Conservation (phyloP, 2,888 invertebrate genomes). For the Hoplodrina ambigua region DNA sequence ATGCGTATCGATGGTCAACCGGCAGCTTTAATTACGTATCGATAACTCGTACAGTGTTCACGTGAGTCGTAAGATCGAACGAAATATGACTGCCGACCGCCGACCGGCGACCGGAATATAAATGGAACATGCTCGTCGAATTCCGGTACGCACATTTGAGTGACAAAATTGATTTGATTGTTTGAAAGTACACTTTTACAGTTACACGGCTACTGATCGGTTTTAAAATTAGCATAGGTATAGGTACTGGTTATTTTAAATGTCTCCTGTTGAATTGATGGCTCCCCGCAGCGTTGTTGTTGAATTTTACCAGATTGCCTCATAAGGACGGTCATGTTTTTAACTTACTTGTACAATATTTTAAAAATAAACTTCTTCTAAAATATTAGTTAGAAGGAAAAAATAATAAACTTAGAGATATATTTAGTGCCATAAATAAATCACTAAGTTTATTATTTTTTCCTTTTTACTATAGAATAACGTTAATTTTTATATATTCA, state of each 20-base stretch:
- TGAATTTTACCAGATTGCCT: neutral
- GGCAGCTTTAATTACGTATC: constrained; percentile 60
- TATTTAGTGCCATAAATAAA: too few species aligned
- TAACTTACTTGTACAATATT: neutral
- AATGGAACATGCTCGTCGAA: constrained; percentile 47
- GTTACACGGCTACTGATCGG: neutral
- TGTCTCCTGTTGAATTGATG: neutral
- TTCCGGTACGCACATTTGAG: constrained; percentile 44
- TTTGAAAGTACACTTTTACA: constrained; percentile 5
- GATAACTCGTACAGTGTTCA: constrained; percentile 55
- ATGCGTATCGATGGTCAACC: constrained; percentile 46
- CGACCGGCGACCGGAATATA: constrained; percentile 67
- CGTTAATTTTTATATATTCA: too few species aligned
- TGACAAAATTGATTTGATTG: constrained; percentile 56
- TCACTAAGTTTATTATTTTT: too few species aligned
- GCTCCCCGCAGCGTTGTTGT: neutral
- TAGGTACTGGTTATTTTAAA: neutral
- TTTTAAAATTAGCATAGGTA: constrained; percentile 27
- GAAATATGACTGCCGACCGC: constrained; percentile 64
- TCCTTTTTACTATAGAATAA: too few species aligned
- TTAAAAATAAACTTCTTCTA: too few species aligned
- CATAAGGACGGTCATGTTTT: neutral
- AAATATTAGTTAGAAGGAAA: too few species aligned
- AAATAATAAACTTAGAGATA: too few species aligned
- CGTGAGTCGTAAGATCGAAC: constrained; percentile 62